phyloP scores from a whole-genome alignment of 1,140 invertebrate species.

The Ceratitis capitata region DNA sequence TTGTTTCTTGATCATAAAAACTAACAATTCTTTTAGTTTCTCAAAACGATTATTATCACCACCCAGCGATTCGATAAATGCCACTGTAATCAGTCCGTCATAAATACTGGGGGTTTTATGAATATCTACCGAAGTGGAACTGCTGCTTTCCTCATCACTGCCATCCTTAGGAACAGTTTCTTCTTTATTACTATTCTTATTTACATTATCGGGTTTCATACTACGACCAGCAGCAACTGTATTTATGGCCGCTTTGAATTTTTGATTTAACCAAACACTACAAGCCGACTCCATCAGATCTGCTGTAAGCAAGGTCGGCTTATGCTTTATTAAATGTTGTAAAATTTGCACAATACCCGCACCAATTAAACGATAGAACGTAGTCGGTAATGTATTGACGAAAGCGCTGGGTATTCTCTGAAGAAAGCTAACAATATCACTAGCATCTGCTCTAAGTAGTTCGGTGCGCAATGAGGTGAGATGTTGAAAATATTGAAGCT shows the following conservation, averaged over 20 bases:
- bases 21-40: slow-evolving; percentile 49
- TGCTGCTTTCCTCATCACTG: not conserved
- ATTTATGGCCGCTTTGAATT: not conserved
- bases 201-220: too few relatives aligned
- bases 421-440: slow-evolving; percentile 2
- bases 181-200: not conserved
- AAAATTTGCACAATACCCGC: slow-evolving; percentile 50
- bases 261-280: slow-evolving; percentile 38
- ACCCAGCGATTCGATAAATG: slow-evolving; percentile 49
- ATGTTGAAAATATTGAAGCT: slow-evolving; percentile 59
- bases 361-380: slow-evolving; percentile 55
- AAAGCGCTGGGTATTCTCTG: slow-evolving; percentile 3
- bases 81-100: slow-evolving; percentile 49
- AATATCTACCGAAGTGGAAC: slow-evolving; percentile 41
- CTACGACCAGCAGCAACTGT: not conserved
- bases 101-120: slow-evolving; percentile 38
- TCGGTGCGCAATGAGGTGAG: slow-evolving; percentile 42
- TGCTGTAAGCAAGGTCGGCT: slow-evolving; percentile 39
- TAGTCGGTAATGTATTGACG: slow-evolving; percentile 46
- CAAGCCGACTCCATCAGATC: slow-evolving; percentile 43
- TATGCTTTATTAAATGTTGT: slow-evolving; percentile 54
- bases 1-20: slow-evolving; percentile 46
- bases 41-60: slow-evolving; percentile 38
- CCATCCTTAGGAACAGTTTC: slow-evolving; percentile 42
- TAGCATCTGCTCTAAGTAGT: not conserved